Evolutionary conservation across 2,797 vertebrate genomes (phyloP).

Genomic region (Pitangus sulphuratus): DNA sequence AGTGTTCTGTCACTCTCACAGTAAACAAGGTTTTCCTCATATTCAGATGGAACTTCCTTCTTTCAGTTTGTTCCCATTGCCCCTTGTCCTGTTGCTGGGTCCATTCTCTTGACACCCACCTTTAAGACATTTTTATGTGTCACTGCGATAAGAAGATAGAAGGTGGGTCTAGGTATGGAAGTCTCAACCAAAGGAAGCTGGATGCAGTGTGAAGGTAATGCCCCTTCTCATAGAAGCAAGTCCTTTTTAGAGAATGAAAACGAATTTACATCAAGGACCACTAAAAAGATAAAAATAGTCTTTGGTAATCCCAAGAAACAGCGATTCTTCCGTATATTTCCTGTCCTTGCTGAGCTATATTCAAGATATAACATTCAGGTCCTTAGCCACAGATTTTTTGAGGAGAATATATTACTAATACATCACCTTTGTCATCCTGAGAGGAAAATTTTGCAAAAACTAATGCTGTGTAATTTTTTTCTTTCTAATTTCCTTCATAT

Average conservation of each 20-base stretch:
- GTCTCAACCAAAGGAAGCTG: neutral
- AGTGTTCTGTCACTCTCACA: neutral
- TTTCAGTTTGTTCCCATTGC: neutral
- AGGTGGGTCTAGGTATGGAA: neutral
- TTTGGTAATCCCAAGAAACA: neutral
- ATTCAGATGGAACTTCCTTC: neutral
- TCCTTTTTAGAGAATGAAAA: neutral
- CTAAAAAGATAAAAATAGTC: neutral
- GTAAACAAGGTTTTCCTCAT: neutral
- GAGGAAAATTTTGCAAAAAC: neutral
- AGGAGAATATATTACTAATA: neutral
- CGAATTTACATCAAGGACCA: neutral
- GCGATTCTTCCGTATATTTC: neutral
- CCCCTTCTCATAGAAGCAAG: neutral
- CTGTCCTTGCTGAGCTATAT: neutral
- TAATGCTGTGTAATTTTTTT: neutral
- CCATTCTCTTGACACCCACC: neutral
- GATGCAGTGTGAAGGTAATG: neutral
- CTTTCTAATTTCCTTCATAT: neutral
- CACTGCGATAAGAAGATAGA: neutral
- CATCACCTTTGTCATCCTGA: neutral
- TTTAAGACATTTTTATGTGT: neutral
- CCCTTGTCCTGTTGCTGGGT: accelerated
- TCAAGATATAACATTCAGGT: neutral
- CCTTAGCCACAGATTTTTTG: neutral